Evolutionary conservation across 2,888 invertebrate genomes (phyloP).

Genomic region (Ramazzottius varieornatus): DNA sequence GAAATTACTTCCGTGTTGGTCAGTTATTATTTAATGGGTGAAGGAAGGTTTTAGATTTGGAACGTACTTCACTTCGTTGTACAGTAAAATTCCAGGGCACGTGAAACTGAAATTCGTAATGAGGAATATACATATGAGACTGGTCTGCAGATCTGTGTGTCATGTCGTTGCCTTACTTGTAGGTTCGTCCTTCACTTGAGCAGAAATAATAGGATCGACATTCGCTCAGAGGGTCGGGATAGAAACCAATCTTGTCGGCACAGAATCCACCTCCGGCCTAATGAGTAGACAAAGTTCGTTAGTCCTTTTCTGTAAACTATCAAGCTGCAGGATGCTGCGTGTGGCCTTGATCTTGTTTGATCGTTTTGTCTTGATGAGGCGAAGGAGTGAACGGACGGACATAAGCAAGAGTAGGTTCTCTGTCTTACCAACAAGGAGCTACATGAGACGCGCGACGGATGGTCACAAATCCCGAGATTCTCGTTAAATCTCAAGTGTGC

Average conservation of each 20-base stretch:
- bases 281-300: too few relatives aligned
- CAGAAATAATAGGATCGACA: background rate
- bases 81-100: background rate
- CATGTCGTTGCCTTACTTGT: background rate
- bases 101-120: background rate
- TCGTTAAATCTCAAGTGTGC: conserved; percentile 1
- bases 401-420: too few relatives aligned
- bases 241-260: conserved; percentile 2
- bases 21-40: background rate
- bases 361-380: too few relatives aligned
- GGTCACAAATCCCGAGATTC: background rate
- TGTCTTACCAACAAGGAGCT: background rate
- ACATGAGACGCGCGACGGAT: background rate
- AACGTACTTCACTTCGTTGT: conserved; percentile 1
- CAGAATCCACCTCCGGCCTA: background rate
- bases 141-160: background rate
- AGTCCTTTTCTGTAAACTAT: too few relatives aligned
- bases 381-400: too few relatives aligned
- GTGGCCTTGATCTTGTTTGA: too few relatives aligned
- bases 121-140: background rate
- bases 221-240: background rate
- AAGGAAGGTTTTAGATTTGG: background rate
- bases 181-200: background rate
- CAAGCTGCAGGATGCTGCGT: too few relatives aligned
- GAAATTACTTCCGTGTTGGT: background rate